Percentiles rank a stretch among this genome's conserved stretches.
phyloP scores from a whole-genome alignment of 2,113 vertebrate species.

The Nesoenas mayeri region DNA sequence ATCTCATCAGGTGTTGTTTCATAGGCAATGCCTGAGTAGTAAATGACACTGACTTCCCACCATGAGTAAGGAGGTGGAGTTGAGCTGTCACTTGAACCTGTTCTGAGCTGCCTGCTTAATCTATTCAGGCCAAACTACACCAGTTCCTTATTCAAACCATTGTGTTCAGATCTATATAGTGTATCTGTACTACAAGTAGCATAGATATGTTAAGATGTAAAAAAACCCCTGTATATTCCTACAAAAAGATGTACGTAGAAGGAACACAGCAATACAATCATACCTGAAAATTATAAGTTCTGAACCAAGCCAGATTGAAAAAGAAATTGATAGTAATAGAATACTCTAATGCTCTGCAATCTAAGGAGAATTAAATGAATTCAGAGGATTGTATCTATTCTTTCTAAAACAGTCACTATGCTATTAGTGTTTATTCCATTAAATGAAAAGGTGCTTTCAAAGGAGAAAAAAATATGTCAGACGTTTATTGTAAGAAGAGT shows the following conservation, averaged over 20 bases:
- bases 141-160: background rate
- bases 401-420: background rate
- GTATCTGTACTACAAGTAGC: background rate
- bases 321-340: conserved; percentile 22
- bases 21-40: background rate
- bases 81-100: accelerated
- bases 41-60: background rate
- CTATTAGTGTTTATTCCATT: background rate
- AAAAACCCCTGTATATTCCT: background rate
- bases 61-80: background rate
- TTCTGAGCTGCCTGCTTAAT: accelerated
- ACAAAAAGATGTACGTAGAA: background rate
- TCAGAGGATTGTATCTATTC: background rate
- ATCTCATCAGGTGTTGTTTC: background rate
- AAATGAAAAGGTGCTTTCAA: background rate
- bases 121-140: background rate
- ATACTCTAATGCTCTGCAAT: background rate
- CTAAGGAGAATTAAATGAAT: conserved; percentile 10
- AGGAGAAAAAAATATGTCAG: background rate
- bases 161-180: background rate
- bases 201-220: background rate
- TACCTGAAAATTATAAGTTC: background rate
- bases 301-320: background rate
- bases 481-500: background rate
- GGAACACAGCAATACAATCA: background rate